phyloP scores from a whole-genome alignment of 2,113 vertebrate genomes.

The Psammodynastes pulverulentus region DNA sequence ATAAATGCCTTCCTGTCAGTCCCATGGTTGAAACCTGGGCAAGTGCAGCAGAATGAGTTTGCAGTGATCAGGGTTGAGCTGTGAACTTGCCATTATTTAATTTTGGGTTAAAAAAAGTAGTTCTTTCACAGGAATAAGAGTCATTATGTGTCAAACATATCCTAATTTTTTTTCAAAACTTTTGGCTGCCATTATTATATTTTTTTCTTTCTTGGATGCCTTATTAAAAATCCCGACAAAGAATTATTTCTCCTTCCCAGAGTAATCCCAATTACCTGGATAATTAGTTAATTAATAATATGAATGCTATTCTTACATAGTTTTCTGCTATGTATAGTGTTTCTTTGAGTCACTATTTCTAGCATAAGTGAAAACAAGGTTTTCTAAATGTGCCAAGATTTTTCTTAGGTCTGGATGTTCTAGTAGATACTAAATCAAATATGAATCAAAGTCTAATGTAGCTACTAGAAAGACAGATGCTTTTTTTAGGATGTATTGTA shows the following conservation, averaged over 20 bases:
- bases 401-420: background rate
- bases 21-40: constrained; percentile 42
- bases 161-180: background rate
- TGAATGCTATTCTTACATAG: background rate
- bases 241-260: background rate
- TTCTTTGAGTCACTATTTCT: background rate
- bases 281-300: background rate
- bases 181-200: background rate
- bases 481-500: background rate
- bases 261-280: background rate
- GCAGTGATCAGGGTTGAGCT: background rate
- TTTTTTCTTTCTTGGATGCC: background rate
- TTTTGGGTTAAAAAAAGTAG: background rate
- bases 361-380: background rate
- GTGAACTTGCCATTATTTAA: background rate
- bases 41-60: fast-evolving
- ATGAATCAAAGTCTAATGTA: background rate
- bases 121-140: background rate
- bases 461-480: background rate
- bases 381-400: background rate
- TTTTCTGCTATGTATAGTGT: background rate
- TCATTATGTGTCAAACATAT: background rate
- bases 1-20: constrained; percentile 60
- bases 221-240: background rate
- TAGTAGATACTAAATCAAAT: background rate